Conservation (phyloP, 2,888 invertebrate genomes). For the Melieria picta region DNA sequence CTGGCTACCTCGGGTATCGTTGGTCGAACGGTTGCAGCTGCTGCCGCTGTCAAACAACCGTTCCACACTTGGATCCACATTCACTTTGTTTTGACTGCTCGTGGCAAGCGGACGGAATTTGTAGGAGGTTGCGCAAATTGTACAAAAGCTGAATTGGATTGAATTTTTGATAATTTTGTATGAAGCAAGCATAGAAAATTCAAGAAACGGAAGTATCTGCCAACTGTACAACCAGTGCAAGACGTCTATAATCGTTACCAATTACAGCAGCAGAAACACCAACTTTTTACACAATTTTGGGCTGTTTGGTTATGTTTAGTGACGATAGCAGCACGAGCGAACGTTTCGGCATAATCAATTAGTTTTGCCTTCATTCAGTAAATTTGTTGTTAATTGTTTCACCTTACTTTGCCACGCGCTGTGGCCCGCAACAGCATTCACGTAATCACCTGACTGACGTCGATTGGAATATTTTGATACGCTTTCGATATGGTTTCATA, state of each 20-base stretch:
- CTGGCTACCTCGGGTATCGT: not conserved
- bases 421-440: not conserved
- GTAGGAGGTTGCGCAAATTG: not conserved
- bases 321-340: too few species aligned
- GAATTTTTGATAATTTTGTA: not conserved
- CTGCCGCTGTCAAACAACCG: too few species aligned
- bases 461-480: not conserved
- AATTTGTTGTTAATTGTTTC: not conserved
- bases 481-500: conserved; percentile 58
- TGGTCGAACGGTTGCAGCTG: too few species aligned
- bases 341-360: not conserved
- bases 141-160: not conserved
- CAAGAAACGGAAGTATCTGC: not conserved
- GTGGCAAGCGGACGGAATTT: not conserved
- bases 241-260: too few species aligned
- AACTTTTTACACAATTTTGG: too few species aligned
- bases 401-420: not conserved
- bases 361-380: not conserved
- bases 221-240: too few species aligned
- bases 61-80: not conserved
- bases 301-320: too few species aligned
- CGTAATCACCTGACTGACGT: not conserved
- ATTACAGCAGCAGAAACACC: too few species aligned
- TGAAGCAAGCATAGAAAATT: not conserved
- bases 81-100: conserved; percentile 23